These are phyloP conservation scores for Phylloscopus collybita DNA, from an alignment of 2,797 vertebrate species.

Conservation along the genomic window DNA sequence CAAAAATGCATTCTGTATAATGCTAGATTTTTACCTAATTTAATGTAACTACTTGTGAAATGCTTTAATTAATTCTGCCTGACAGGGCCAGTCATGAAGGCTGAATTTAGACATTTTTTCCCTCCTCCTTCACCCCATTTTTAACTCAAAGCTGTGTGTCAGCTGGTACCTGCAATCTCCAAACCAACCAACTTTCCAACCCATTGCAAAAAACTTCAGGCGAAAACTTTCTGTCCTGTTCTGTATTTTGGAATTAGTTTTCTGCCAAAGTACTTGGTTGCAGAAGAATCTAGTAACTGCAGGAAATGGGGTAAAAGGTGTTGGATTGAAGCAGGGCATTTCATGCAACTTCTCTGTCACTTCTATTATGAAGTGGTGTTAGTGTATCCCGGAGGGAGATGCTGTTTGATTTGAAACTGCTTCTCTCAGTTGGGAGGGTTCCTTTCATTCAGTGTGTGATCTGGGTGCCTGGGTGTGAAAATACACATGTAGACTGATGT, in stretches of 20 bases:
- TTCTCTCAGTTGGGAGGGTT: neutral
- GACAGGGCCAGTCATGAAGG: neutral
- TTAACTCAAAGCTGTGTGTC: neutral
- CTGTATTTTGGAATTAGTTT: neutral
- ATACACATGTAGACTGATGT: conserved; percentile 40
- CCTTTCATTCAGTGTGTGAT: conserved; percentile 19
- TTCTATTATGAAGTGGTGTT: neutral
- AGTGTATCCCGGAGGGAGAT: neutral
- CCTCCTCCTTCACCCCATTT: neutral
- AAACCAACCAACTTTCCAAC: neutral
- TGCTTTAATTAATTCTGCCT: neutral
- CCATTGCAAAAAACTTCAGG: neutral
- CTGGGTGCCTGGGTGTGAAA: conserved; percentile 35
- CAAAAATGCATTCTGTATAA: neutral
- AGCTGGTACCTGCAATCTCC: neutral
- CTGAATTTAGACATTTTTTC: neutral
- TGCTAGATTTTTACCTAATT: neutral
- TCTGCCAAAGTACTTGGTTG: neutral
- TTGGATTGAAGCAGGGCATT: neutral
- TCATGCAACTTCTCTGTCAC: neutral
- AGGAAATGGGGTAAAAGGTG: neutral
- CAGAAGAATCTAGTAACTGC: neutral
- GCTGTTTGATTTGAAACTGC: conserved; percentile 18
- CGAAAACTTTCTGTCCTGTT: neutral
- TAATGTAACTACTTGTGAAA: neutral